Evolutionary conservation across 1,140 invertebrate genomes (phyloP), one percentile per base, ranked within the genome.

Genomic region (Pemphigus obesinymphae): DNA sequence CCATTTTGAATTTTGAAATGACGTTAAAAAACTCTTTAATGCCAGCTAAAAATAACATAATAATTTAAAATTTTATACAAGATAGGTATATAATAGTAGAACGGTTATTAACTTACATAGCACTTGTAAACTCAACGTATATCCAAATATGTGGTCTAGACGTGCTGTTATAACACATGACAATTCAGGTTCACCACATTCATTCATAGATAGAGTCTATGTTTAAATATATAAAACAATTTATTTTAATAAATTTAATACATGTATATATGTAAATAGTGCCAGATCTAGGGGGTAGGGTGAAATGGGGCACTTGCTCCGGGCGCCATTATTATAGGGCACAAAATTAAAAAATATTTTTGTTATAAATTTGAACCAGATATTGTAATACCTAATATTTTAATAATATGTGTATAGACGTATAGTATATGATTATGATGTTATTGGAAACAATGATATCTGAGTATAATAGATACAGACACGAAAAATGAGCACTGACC

Each of bases 131-230:
- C 29, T 23, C 4, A 48, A 50, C 40, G 37, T 29, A 29, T 29
- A 20, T 40, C 26, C n/a, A 61, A 43, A 13, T 61, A 80, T 80
- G 15, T 43, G n/a, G 29, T 58, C 37, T 20, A 80, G 7, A 40
- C 75, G 75, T 45, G 75, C 31, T 17, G 75, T 80, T 80, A 80
- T 61, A 29, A 43, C n/a, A 20, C 53, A 80, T 40, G 75, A 80
- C 23, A 61, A 29, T 31, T 29, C 34, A 5, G 75, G 23, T 80
- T 80, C 53, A 61, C 75, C 50, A 45, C n/a, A 4, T 61, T 80
- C 75, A 45, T 80, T 80, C 34, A 80, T 37, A 3, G 37, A 55
- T 43, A 80, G 20, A 29, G 29, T 80, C 75, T 80, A 4, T 8
- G 3, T n/a, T 73, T 61, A 23, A 0, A 63, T n/a, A 40, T 15